Base-by-base conservation (phyloP, 1,140 invertebrate species). In the Drosophila pseudoananassae region DNA sequence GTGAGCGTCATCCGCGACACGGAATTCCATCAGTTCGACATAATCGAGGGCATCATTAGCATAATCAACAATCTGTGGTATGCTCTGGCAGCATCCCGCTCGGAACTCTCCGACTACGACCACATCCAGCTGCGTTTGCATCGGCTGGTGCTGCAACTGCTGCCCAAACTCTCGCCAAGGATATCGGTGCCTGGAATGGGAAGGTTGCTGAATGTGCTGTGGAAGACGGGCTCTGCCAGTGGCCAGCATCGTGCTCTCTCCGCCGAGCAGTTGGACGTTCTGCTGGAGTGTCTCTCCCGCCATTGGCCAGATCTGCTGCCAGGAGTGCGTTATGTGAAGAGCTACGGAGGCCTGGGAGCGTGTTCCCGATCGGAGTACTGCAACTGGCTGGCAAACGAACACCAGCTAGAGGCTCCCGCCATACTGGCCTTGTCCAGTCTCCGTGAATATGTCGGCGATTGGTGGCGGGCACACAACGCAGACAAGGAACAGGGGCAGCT, bases 41-140 rank as follows among this genome's bases (percentile, higher is more conserved):
- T 90, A 33, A 92, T 92, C 20, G 90, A 92, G 51, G 91, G 87
- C 23, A 40, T 92, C 17, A 91, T 92, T 12, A 92, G 76, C 60
- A 91, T 91, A 23, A 12, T 91, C 27, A 92, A 88, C 49, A 92
- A 92, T 63, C 52, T 92, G 2, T 92, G 88, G 84, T 92, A 90
- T 68, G 59, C 91, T 14, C 17, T 83, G 12, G 90, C 77, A 10
- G 78, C 84, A 20, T 78, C 60, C 20, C 71, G 79, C n/a, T 50
- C 68, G 1, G 78, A 84, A 25, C 61, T 88, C 10, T 31, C 64
- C 5, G 80, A 91, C 29, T 89, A 83, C 23, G 45, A 52, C 0
- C 65, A 85, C 5, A 23, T 92, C 1, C 72, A 80, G 33, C 14
- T 81, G 40, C 76, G 79, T 10, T 20, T 92, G 1, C 59, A 90